Evolutionary conservation across 2,113 vertebrate species (phyloP).

Genomic region (Melanerpes formicivorus): DNA sequence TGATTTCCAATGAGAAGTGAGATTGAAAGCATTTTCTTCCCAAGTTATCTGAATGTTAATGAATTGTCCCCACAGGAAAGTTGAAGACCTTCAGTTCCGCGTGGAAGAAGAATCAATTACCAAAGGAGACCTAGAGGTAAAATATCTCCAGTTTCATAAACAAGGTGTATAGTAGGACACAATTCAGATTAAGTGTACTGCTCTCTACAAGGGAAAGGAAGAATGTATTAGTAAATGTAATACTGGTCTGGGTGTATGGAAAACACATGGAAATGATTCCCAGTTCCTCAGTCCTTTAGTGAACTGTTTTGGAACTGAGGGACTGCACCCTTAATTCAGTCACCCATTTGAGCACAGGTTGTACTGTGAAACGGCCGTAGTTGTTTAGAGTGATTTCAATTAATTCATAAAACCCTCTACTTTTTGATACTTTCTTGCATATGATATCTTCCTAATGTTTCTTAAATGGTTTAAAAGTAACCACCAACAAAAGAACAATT

Average conservation of each 20-base stretch:
- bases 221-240: not conserved
- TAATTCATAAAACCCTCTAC: not conserved
- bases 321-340: not conserved
- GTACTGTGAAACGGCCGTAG: not conserved
- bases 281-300: not conserved
- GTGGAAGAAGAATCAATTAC: conserved; percentile 98
- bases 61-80: conserved; percentile 83
- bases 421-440: not conserved
- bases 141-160: conserved; percentile 24
- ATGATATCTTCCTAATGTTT: not conserved
- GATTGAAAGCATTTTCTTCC: not conserved
- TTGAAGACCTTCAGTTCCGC: conserved; percentile 98
- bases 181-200: not conserved
- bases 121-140: conserved; percentile 99
- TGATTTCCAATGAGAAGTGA: not conserved
- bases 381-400: not conserved
- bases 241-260: not conserved
- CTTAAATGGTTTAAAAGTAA: not conserved
- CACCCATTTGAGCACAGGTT: not conserved
- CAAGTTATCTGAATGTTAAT: conserved; percentile 8
- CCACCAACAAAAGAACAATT: not conserved
- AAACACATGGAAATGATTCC: not conserved
- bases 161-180: not conserved
- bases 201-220: not conserved
- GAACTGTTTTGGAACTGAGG: not conserved